phyloP scores from a whole-genome alignment of 1,140 invertebrate species.

The Procambarus virginalis region DNA sequence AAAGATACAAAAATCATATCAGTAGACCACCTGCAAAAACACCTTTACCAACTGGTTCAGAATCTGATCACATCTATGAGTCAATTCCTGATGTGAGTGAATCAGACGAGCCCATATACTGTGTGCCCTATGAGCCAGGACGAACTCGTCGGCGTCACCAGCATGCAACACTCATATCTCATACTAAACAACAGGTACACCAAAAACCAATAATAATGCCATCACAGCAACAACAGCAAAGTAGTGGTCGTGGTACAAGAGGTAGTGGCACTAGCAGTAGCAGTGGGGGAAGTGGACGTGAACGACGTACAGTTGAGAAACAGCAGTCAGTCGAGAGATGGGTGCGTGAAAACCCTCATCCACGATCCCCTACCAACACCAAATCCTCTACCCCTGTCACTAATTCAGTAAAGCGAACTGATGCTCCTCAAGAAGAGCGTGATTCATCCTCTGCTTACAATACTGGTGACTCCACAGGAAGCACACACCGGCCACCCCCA shows the following conservation, averaged over 20 bases:
- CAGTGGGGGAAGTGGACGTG: conserved; percentile 51
- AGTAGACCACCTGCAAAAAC: conserved; percentile 41
- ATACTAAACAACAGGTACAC: conserved; percentile 5
- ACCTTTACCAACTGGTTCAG: conserved; percentile 57
- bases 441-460: conserved; percentile 86
- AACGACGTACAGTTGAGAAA: conserved; percentile 44
- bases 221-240: conserved; percentile 24
- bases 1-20: conserved; percentile 34
- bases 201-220: conserved; percentile 1
- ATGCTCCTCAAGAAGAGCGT: conserved; percentile 74
- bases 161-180: conserved; percentile 11
- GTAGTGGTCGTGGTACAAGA: conserved; percentile 27
- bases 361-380: conserved; percentile 28
- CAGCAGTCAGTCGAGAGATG: conserved; percentile 58
- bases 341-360: conserved; percentile 56
- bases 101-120: conserved; percentile 79
- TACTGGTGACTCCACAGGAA: conserved; percentile 84
- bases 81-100: conserved; percentile 81
- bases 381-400: conserved; percentile 16
- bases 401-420: conserved; percentile 34
- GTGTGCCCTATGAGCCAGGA: conserved; percentile 79
- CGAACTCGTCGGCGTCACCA: conserved; percentile 32
- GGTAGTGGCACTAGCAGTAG: conserved; percentile 56
- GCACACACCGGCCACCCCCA: conserved; percentile 77
- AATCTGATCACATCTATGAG: conserved; percentile 81